Conservation (phyloP, 2,888 invertebrate genomes). For the Cryptus viduatorius region DNA sequence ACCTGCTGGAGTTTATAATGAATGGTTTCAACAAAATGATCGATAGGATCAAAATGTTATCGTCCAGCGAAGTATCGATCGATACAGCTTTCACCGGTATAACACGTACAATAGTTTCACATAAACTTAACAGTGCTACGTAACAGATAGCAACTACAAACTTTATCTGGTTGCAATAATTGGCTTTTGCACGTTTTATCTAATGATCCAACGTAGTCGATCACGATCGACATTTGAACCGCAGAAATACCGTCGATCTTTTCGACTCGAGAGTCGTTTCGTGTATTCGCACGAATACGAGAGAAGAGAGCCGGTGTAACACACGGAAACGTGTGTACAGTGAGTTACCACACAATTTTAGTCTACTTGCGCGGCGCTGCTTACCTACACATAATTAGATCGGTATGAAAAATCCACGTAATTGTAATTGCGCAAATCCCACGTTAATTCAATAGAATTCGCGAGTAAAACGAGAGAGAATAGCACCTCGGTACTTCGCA, state of each 20-base stretch:
- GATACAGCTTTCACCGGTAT: slow-evolving; percentile 5
- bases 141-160: neutral
- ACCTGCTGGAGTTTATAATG: slow-evolving; percentile 3
- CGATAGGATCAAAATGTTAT: slow-evolving; percentile 21
- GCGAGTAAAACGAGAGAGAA: slow-evolving; percentile 8
- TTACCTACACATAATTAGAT: slow-evolving; percentile 10
- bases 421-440: slow-evolving; percentile 62
- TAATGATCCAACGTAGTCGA: slow-evolving; percentile 40
- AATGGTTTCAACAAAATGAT: slow-evolving; percentile 33
- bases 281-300: neutral
- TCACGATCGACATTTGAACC: slow-evolving; percentile 59
- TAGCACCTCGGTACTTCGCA: neutral
- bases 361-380: neutral
- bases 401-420: slow-evolving; percentile 36
- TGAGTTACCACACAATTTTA: neutral
- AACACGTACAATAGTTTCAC: neutral
- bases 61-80: slow-evolving; percentile 6
- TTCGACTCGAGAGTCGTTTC: neutral
- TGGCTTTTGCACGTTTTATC: slow-evolving; percentile 29
- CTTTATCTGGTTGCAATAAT: slow-evolving; percentile 7
- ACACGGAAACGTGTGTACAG: neutral
- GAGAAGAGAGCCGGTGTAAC: slow-evolving; percentile 7
- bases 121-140: neutral
- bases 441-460: slow-evolving; percentile 63
- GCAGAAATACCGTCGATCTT: neutral